Evolutionary conservation across 92 coral and sea anemone species (phyloP), one percentile per base, ranked within the genome.

Genomic region (Phenganax stokvisi): DNA sequence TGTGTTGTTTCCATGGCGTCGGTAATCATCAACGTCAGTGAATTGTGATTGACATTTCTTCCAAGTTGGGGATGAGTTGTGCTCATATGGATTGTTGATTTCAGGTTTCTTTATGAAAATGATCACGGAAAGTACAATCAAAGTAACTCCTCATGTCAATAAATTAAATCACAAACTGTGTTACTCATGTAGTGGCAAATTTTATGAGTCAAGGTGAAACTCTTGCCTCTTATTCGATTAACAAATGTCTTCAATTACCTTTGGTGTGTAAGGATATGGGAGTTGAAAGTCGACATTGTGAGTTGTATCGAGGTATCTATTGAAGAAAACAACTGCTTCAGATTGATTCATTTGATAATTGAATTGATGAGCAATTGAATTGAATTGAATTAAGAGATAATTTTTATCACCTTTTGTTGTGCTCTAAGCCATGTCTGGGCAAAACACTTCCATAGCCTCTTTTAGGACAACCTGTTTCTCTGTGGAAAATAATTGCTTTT

Each of bases 31-130:
- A 1, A 96, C 97, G 47, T 96, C 99, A 10, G 96, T 92, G 76
- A 96, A 96, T 73, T 96, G 99, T 9, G 99, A 96, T 67, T 92
- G 99, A 57, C 97, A 96, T 80, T 89, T 96, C 59, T 85, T 93
- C 99, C 99, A 96, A 44, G 88, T 82, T 16, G 92, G 90, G 12
- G 99, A 89, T 76, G 81, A 86, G 83, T 91, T 90, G 11, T 88
- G 88, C 54, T 88, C 96, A 55, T 94, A 90, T 12, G 83, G 67
- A 69, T 79, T 52, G 8, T 29, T 61, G 12, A 52, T 17, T 8
- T 91, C 90, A 64, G 97, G 92, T 56, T 90, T 88, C 99, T 96
- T 81, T 9, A 28, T 83, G 6, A 3, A 77, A 61, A 77, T 12
- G 29, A 3, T 20, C 10, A 31, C 37, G 58, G 8, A 60, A 9